Evolutionary conservation across 1,140 invertebrate species (phyloP), one percentile per base, ranked within the genome.

Genomic region (Drosophila athabasca): DNA sequence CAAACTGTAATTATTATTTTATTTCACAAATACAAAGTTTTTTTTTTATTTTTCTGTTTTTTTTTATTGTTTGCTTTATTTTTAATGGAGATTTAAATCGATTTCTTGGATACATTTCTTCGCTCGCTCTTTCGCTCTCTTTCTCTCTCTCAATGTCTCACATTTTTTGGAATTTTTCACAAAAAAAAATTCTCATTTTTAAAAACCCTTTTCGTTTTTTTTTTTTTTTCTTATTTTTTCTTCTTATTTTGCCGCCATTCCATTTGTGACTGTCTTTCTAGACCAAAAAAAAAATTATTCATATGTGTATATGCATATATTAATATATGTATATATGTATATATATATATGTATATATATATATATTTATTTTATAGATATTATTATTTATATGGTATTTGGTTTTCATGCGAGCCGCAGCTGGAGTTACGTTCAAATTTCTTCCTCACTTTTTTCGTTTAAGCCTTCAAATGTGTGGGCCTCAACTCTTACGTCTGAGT

Each of bases 1-100:
- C 76, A 85, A 84, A 84, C 76, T 84, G 77, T 70, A 85, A 73
- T 84, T 84, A 79, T 84, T 84, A 84, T 84, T 50, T 84, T 84
- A 84, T 84, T 84, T 84, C 80, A 84, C 80, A 84, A 84, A 80
- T 80, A 79, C 72, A 76, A 79, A 79, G 71, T 67, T 71, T 49
- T 35, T 24, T 31, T 54, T 50, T 45, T 51, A 6, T 41, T 67
- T 13, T 43, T 15, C 5, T 4, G 4, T 3, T 52, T 66, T 51
- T 64, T 15, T 53, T 35, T 9, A 35, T 35, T 35, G 31, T 35
- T 35, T 35, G 35, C 11, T 13, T 70, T 48, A 71, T 53, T 58
- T 51, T 76, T 53, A 58, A 55, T 80, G 65, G 59, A 72, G 76
- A 69, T 74, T 76, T 7, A 39, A 39, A 31, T 41, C 54, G 49